phyloP scores from a whole-genome alignment of 1,140 invertebrate genomes.

The Drosophila sproati region DNA sequence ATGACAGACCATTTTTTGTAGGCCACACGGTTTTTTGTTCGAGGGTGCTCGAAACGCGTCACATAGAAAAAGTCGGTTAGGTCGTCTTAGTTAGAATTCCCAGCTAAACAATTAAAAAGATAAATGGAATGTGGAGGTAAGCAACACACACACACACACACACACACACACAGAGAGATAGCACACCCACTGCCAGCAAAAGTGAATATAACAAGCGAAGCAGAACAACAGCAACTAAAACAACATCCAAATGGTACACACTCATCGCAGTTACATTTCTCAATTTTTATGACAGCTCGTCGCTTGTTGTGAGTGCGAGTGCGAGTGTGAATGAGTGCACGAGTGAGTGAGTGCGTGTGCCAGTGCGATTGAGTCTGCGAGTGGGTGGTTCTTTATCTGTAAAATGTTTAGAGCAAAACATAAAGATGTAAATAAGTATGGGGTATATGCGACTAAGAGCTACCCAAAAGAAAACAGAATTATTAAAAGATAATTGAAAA shows the following conservation, averaged over 20 bases:
- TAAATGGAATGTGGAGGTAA: slow-evolving; percentile 54
- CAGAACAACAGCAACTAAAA: slow-evolving; percentile 23
- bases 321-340: slow-evolving; percentile 3
- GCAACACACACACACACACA: not conserved
- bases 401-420: slow-evolving; percentile 23
- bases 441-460: not conserved
- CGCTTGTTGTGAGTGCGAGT: not conserved
- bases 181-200: not conserved
- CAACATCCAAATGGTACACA: slow-evolving; percentile 58
- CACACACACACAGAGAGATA: not conserved
- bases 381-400: slow-evolving; percentile 27
- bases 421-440: not conserved
- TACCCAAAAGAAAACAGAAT: not conserved
- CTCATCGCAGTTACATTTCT: slow-evolving; percentile 66
- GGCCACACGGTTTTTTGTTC: not conserved
- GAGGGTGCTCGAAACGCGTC: slow-evolving; percentile 28
- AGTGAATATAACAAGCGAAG: slow-evolving; percentile 45
- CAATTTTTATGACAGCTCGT: slow-evolving; percentile 73
- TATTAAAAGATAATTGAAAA: not conserved
- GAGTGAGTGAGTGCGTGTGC: slow-evolving; percentile 1
- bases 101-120: slow-evolving; percentile 73
- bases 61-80: slow-evolving; percentile 22
- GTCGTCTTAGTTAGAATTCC: slow-evolving; percentile 46
- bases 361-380: slow-evolving; percentile 1
- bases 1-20: slow-evolving; percentile 42